Base-by-base conservation (phyloP, 2,888 invertebrate species). In the Scelioninae gen. 2 region DNA sequence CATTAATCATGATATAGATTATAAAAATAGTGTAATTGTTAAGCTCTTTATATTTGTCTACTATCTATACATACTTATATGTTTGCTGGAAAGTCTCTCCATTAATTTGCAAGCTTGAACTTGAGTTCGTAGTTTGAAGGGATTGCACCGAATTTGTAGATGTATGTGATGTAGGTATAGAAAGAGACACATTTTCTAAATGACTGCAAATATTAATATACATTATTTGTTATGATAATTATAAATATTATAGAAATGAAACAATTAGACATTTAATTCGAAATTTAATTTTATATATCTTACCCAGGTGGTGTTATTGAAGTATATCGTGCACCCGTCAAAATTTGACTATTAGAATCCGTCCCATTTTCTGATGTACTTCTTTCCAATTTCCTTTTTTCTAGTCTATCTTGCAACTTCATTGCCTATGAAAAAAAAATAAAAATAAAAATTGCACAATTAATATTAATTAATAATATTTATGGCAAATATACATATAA, bases 31-130 rank as follows among this genome's bases (percentile, higher is more conserved):
- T n/a, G n/a, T n/a, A n/a, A n/a, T n/a, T n/a, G n/a, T n/a, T n/a
- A n/a, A n/a, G n/a, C n/a, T n/a, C n/a, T n/a, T n/a, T n/a, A n/a
- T n/a, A n/a, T n/a, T n/a, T n/a, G n/a, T n/a, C n/a, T n/a, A n/a
- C n/a, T n/a, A n/a, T n/a, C n/a, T n/a, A 11, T 18, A 61, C 87
- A 85, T 89, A 92, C 92, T 91, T 92, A 89, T 93, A 93, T 69
- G 93, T 93, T 88, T 93, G 93, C 88, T 93, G 93, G 84, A 92
- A 92, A 25, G 31, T 55, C 3, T 69, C 69, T 15, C 61, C 69
- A 33, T 69, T 71, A 50, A 71, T 53, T 53, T 71, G 64, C 16
- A 63, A 61, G 16, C 16, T 7, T 31, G 52, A n/a, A 63, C 35
- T 68, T 45, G 61, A 79, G 61, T 76, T 76, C 19, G 80, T 76